Evolutionary conservation across 2,888 invertebrate genomes (phyloP), one percentile per base, ranked within the genome.

Genomic region (Andrena praecox): DNA sequence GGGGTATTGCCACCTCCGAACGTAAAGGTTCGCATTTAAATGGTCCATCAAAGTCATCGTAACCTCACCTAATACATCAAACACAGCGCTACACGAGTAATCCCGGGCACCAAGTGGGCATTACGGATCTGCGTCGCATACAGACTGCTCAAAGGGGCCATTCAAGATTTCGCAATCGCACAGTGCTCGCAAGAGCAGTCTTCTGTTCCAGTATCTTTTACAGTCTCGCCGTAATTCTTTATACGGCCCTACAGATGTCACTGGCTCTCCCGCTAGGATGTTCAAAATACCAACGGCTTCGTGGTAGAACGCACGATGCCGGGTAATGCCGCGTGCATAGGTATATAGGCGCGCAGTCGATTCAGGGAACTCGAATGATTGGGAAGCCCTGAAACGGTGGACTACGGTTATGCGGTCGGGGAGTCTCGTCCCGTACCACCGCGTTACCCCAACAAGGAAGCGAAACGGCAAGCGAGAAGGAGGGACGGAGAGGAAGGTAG

Each of bases 391-490:
- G 79, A 76, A 81, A 69, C 33, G 66, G 52, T 69, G 71, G 70
- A 69, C 77, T 70, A 70, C 71, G 77, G 81, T 88, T 83, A 81
- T 82, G 80, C 77, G 76, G 75, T 33, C 81, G 50, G 68, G 77
- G 73, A 85, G 82, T 88, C 83, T 77, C 77, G 59, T 77, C 70
- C 54, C 70, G 80, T 72, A 83, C 64, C 67, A 78, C 71, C 79
- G 84, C 79, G 77, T 87, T 85, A 84, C 84, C 54, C 84, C 63
- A 66, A 80, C 75, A 54, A 84, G 82, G 82, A 76, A 77, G 60
- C 70, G 20, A 60, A 62, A 67, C 62, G 29, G 27, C 24, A 71
- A 29, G 54, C 68, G 29, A 24, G 59, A 63, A 73, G 12, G 78
- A 76, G 73, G 31, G 52, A 64, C 63, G 59, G 27, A 56, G 70